Evolutionary conservation across 1,140 invertebrate species (phyloP), one percentile per base, ranked within the genome.

Genomic region (Rhagoletis zephyria): DNA sequence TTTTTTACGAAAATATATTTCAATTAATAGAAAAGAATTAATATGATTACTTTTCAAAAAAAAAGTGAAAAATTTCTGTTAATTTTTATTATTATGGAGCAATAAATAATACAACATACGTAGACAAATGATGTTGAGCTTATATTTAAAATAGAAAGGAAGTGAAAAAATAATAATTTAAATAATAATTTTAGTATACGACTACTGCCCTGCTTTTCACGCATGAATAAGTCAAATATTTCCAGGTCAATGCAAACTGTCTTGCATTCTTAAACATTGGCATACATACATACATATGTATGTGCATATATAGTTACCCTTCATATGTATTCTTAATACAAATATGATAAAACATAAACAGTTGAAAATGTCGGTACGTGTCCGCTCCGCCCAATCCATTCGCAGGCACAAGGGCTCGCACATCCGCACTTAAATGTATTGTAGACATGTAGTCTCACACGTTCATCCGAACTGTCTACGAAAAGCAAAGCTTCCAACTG

Each of bases 331-430:
- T 86, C 14, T n/a, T 19, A 85, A 60, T 59, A 59, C 40, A 30
- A 45, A 86, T 2, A 86, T 86, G 40, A 63, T 64, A 81, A 56
- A 81, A 56, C 42, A 81, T 81, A 56, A n/a, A 56, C 74, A 56
- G 48, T 56, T 81, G 48, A 56, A 56, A 81, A 48, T 81, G 74
- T 56, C 19, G 19, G 48, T 56, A 81, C 74, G 74, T 81, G 74
- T 9, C 42, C 56, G 4, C 74, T 81, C 48, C 74, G 74, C 74
- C 74, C 74, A 81, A 48, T 16, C 4, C 16, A 56, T 42, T 12
- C 48, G 19, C 5, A 51, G 42, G 56, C 74, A 81, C 10, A 81
- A 81, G 51, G 48, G 74, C 45, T 7, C 74, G 3, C 9, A 19
- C n/a, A 30, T 81, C 74, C 48, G 45, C n/a, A 81, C 14, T 16